Conservation (phyloP, 1,140 invertebrate species). For the Drosophila nikananu region DNA sequence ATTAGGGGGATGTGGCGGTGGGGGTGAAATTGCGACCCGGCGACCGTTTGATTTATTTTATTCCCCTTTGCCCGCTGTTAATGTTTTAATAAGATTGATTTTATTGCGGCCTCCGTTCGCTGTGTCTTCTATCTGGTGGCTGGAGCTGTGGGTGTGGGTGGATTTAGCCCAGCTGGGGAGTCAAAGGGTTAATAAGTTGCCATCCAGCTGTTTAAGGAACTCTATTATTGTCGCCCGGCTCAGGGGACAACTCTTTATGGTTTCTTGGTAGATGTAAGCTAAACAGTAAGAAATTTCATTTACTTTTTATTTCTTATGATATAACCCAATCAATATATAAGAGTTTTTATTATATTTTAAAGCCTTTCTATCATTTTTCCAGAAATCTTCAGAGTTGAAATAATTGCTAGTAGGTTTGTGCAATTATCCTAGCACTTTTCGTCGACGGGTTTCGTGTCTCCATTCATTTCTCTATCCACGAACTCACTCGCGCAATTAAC, state of each 20-base stretch:
- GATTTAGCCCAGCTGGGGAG: slow-evolving; percentile 24
- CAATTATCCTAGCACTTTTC: background rate
- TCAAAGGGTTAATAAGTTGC: slow-evolving; percentile 79
- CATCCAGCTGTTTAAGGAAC: slow-evolving; percentile 71
- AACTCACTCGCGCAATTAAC: slow-evolving; percentile 77
- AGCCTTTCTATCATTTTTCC: background rate
- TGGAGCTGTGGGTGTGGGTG: slow-evolving; percentile 24
- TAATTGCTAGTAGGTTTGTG: background rate
- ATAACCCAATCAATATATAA: background rate
- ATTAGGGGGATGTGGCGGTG: slow-evolving; percentile 29
- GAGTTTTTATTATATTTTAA: background rate
- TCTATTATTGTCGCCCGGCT: slow-evolving; percentile 53
- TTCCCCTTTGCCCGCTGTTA: slow-evolving; percentile 75
- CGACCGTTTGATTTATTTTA: slow-evolving; percentile 81
- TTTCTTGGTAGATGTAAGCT: background rate
- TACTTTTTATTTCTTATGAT: background rate
- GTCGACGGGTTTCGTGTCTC: slow-evolving; percentile 22
- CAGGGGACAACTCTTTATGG: background rate
- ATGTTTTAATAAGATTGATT: slow-evolving; percentile 84
- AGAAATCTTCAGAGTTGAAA: background rate
- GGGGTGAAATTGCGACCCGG: slow-evolving; percentile 27
- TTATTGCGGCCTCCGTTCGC: slow-evolving; percentile 64
- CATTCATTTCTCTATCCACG: slow-evolving; percentile 16
- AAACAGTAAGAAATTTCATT: background rate
- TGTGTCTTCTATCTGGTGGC: background rate